Percentiles rank a stretch among this genome's conserved stretches.
Conservation (phyloP, 2,113 vertebrate species). For the Mandrillus leucophaeus region DNA sequence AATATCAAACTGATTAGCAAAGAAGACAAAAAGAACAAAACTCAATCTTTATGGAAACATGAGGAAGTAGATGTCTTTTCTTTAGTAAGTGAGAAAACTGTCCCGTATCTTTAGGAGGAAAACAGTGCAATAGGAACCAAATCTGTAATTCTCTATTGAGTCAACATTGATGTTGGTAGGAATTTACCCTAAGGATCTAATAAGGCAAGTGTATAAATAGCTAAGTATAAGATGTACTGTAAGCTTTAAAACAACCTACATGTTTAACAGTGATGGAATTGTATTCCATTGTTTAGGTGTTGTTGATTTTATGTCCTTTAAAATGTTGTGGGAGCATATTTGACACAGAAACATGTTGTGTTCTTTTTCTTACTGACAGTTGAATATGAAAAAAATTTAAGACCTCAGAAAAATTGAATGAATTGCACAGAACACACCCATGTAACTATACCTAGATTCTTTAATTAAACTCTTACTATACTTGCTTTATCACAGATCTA, state of each 20-base stretch:
- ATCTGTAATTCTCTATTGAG: background rate
- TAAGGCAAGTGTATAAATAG: background rate
- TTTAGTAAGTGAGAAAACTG: constrained; percentile 18
- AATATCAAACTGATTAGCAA: background rate
- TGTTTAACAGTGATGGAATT: background rate
- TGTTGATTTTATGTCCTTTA: background rate
- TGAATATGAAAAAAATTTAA: background rate
- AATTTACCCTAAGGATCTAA: background rate
- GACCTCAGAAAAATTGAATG: background rate
- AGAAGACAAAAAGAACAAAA: constrained; percentile 2
- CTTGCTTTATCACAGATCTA: background rate
- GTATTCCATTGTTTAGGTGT: background rate
- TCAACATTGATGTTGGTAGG: background rate
- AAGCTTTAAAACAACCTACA: background rate
- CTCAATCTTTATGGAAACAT: background rate
- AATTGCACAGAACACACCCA: background rate
- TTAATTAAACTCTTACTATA: background rate
- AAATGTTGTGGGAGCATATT: background rate
- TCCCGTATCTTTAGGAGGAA: background rate
- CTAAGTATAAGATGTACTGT: background rate
- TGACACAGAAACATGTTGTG: background rate
- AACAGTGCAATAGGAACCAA: background rate
- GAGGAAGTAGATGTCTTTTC: background rate
- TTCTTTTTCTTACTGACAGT: background rate
- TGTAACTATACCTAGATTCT: background rate